Base-by-base conservation (phyloP, 2,888 invertebrate species). In the Cerastis rubricosa region DNA sequence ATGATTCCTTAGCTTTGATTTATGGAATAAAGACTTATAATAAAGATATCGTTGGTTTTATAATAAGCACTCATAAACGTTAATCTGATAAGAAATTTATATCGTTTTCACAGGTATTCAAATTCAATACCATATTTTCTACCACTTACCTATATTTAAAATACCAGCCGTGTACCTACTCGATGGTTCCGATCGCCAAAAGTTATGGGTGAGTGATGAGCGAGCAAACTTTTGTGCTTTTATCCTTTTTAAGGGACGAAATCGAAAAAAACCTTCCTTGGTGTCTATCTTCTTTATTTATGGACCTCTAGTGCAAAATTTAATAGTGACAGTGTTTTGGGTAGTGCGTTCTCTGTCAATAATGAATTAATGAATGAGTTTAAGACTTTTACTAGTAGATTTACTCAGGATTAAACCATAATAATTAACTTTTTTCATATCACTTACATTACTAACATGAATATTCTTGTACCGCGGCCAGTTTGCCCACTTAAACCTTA, bases 1-100 rank as follows among this genome's bases (percentile, higher is more conserved):
- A 22, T n/a, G 29, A 74, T 66, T 51, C 0, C 49, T 51, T 35
- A 14, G 35, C 25, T 45, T 74, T 81, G 14, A 35, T 81, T 80
- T 65, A 25, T n/a, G 12, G 12, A 65, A 47, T 64, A n/a, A 57
- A 64, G 7, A 72, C n/a, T 73, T 35, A 35, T 35, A 35, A 35
- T 35, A 35, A 35, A 35, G 35, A 35, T 35, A 35, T 49, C 3
- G 3, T 49, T 65, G 43, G 17, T 2, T 45, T 43, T 29, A 12
- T 11, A 29, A 29, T 68, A 4, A 47, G 17, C 7, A 5, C 5
- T 19, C n/a, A 1, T n/a, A 19, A 25, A 19, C 12, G 19, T 40
- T 43, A 25, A 54, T 43, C 25, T 40, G 54, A 19, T 40, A 40
- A 49, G 40, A 63, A 40, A 40, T 2, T n/a, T 63, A 22, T 6